Percentiles rank a stretch among this genome's conserved stretches.
These are phyloP conservation scores for Serranus cabrilla DNA, from an alignment of 2,797 vertebrate genomes.

Conservation along the genomic window DNA sequence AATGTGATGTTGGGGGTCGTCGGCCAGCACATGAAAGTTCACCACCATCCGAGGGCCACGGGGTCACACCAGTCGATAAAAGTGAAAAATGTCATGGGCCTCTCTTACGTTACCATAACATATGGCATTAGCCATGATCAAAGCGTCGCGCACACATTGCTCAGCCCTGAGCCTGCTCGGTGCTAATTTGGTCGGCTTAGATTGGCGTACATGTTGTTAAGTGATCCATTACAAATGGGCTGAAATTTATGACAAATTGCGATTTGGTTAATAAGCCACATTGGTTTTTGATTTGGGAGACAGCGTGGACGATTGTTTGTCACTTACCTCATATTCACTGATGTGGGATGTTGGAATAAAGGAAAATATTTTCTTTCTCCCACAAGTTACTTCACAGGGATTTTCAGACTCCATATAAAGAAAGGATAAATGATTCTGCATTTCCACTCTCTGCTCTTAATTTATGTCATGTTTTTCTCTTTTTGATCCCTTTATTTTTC, in stretches of 20 bases:
- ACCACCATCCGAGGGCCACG: conserved; percentile 74
- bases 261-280: conserved; percentile 78
- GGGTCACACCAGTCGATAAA: conserved; percentile 82
- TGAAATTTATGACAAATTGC: conserved; percentile 84
- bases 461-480: neutral
- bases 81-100: conserved; percentile 84
- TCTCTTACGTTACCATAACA: conserved; percentile 74
- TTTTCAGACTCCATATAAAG: conserved; percentile 3
- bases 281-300: conserved; percentile 41
- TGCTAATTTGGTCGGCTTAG: conserved; percentile 80
- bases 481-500: neutral
- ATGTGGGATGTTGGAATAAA: conserved; percentile 11
- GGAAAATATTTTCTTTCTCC: neutral
- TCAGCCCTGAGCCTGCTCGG: conserved; percentile 51
- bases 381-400: neutral
- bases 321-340: conserved; percentile 19
- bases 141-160: conserved; percentile 65
- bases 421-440: neutral
- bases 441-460: conserved; percentile 2
- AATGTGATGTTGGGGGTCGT: conserved; percentile 78
- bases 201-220: conserved; percentile 72
- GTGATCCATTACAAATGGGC: conserved; percentile 77
- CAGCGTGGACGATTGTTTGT: conserved; percentile 5
- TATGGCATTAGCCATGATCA: conserved; percentile 80
- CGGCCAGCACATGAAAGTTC: conserved; percentile 79